Evolutionary conservation across 1,140 invertebrate species (phyloP).

Genomic region (Penaeus japonicus): DNA sequence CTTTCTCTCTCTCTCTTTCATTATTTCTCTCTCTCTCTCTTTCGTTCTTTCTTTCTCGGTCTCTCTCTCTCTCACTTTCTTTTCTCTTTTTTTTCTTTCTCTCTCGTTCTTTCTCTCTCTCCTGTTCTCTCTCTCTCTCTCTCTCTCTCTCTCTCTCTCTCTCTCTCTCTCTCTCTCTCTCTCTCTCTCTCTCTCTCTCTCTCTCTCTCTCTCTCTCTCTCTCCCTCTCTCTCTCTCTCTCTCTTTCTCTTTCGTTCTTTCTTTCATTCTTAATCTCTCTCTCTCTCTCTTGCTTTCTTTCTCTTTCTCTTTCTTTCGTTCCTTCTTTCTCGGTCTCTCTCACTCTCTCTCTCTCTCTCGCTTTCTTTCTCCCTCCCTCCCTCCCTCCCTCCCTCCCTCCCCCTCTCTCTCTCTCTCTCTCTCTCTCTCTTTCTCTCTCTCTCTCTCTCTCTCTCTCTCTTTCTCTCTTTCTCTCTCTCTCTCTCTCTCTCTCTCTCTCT

Average conservation of each 20-base stretch:
- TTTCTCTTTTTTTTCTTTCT: neutral
- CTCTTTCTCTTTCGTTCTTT: neutral
- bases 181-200: neutral
- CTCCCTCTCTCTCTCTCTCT: neutral
- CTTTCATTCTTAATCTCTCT: neutral
- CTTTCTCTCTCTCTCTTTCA: neutral
- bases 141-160: neutral
- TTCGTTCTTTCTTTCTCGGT: neutral
- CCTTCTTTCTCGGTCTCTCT: neutral
- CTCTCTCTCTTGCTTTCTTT: neutral
- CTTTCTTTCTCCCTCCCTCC: neutral
- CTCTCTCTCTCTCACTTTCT: neutral
- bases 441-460: neutral
- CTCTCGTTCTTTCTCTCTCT: neutral
- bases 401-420: neutral
- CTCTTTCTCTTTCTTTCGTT: neutral
- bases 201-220: neutral
- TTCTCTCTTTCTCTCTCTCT: neutral
- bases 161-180: neutral
- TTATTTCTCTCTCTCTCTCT: neutral
- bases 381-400: neutral
- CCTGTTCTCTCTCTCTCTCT: neutral
- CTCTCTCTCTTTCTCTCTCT: neutral
- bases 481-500: neutral
- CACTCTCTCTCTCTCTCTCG: neutral